These are phyloP conservation scores for Drosophila longiperda DNA, from an alignment of 2,888 invertebrate genomes.

Conservation along the genomic window DNA sequence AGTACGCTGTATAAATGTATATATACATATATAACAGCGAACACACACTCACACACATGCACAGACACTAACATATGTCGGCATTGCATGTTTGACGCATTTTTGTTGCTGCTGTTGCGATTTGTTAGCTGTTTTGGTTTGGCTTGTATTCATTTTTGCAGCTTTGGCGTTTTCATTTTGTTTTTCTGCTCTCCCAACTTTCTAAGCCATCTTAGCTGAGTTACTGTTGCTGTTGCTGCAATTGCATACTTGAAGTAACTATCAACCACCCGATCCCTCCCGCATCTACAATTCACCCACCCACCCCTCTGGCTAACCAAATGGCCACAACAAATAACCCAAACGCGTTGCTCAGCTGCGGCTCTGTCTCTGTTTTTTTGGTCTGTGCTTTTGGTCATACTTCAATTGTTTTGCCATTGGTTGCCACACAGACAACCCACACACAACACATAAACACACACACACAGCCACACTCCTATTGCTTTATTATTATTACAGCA, in stretches of 20 bases:
- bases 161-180: slow-evolving; percentile 34
- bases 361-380: slow-evolving; percentile 5
- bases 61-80: slow-evolving; percentile 14
- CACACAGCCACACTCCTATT: slow-evolving; percentile 16
- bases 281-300: slow-evolving; percentile 26
- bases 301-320: slow-evolving; percentile 21
- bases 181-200: slow-evolving; percentile 50
- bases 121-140: slow-evolving; percentile 43
- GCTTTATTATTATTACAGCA: slow-evolving; percentile 33
- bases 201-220: slow-evolving; percentile 42
- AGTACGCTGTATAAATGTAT: slow-evolving; percentile 14
- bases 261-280: slow-evolving; percentile 9
- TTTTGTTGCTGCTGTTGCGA: slow-evolving; percentile 34
- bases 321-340: slow-evolving; percentile 47
- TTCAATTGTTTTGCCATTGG: slow-evolving; percentile 67
- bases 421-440: slow-evolving; percentile 62
- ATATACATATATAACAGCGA: slow-evolving; percentile 7
- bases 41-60: slow-evolving; percentile 8
- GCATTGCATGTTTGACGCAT: slow-evolving; percentile 54
- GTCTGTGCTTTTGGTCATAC: slow-evolving; percentile 68
- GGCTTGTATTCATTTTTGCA: slow-evolving; percentile 37
- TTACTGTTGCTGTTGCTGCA: slow-evolving; percentile 28
- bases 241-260: slow-evolving; percentile 27
- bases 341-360: slow-evolving; percentile 31
- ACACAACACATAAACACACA: slow-evolving; percentile 14